Evolutionary conservation across 1,140 invertebrate genomes (phyloP), one percentile per base, ranked within the genome.

Genomic region (Eueides isabella): DNA sequence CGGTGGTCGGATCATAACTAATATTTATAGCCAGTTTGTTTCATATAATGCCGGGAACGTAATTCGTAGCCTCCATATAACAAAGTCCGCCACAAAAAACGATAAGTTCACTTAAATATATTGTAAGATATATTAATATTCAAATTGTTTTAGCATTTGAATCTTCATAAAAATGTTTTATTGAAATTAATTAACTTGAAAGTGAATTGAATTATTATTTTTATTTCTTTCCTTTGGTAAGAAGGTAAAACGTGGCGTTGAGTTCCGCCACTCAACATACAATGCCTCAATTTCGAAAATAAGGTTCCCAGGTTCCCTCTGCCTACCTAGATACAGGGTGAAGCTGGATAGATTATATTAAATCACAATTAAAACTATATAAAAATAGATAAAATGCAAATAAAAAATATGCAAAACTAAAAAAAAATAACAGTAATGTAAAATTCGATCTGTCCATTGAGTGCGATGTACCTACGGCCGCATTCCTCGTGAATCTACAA

Each of bases 401-500:
- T 11, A 26, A 55, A n/a, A n/a, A 44, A 14, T 44, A 44, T n/a
- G 41, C 41, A n/a, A 44, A 44, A 19, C 16, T n/a, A 44, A 44
- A 16, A 44, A 44, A 44, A 19, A 55, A 11, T 2, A 55, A 55
- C 19, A 55, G 44, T 48, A 68, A 68, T 26, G 48, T 62, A 70
- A 61, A 70, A 70, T 61, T 70, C 26, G 48, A 55, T 55, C 48
- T 6, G 1, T 9, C 48, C 48, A 55, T 55, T 26, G 70, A 44
- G 48, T 33, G 38, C 74, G 68, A 63, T 33, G 78, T 70, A 74
- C 66, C 71, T 26, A 35, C 72, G 75, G 71, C 80, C 81, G 77
- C 83, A 85, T 81, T 84, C 80, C 78, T 69, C 55, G 64, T 73
- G 72, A 81, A 79, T 77, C 79, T 71, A 82, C 83, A 79, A 73